Base-by-base conservation (phyloP, 2,113 vertebrate genomes). In the Lamprologus ornatipinnis region DNA sequence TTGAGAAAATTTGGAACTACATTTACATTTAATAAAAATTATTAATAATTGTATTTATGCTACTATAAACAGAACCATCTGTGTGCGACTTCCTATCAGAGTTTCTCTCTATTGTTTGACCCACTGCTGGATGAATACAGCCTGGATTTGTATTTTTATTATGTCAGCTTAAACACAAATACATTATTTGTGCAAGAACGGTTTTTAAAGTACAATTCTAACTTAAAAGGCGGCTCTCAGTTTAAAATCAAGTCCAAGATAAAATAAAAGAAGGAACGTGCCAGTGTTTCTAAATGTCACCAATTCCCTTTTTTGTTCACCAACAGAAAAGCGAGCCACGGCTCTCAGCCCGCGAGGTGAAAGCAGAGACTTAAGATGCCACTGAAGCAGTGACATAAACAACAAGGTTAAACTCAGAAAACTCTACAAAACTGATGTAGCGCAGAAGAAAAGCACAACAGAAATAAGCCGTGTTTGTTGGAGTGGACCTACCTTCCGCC, bases 261-360 rank as follows among this genome's bases (percentile, higher is more conserved):
- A 11, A 28, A 15, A 49, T 31, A n/a, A 17, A 28, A 49, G 73
- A 1, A 31, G 42, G 13, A 19, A 49, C 2, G 33, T 68, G 33
- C 19, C 33, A 78, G 26, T n/a, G 26, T 51, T 51, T 78, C 45
- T 33, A 33, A 78, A 78, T 33, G 0, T 78, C 45, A 78, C 26
- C 45, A 33, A 51, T 33, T 78, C 45, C 26, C 17, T 2, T 33
- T 33, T 33, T 51, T 31, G 73, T n/a, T 51, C 15, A n/a, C 0
- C 45, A 51, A 4, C 0, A 78, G 42, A 47, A 73, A 73, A 31
- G 45, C 2, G 9, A 49, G 4, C 6, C 42, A 2, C 0, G 2
- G 9, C 4, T 9, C 42, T 5, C 13, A 31, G 73, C 73, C 51
- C 3, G 1, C 9, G 6, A 78, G 45, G 19, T 2, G 2, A 51